These are phyloP conservation scores for Calvadosia cruxmelitensis DNA, from an alignment of 30 jellyfish, hydroid and myxozoan species.

Conservation along the genomic window DNA sequence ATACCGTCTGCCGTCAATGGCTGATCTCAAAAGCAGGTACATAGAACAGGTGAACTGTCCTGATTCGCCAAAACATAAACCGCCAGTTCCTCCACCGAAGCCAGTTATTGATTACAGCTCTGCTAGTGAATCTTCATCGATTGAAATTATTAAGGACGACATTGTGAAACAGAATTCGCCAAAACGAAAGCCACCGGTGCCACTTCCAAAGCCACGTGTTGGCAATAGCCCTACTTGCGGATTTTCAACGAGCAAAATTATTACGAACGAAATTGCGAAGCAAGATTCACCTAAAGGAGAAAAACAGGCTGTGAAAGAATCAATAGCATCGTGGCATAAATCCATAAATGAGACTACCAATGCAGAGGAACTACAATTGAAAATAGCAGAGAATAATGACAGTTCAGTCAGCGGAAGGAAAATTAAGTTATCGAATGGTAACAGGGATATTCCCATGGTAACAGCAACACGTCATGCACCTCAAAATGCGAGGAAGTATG, in stretches of 20 bases:
- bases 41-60: no score
- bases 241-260: no score
- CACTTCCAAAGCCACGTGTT: no score
- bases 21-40: no score
- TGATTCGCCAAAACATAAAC: no score
- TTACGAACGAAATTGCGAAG: background rate
- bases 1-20: no score
- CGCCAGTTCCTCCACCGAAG: background rate
- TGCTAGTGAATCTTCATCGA: background rate
- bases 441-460: background rate
- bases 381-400: background rate
- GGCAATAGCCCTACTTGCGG: background rate
- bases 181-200: no score
- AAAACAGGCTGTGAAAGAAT: background rate
- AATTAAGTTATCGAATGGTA: background rate
- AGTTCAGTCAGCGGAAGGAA: background rate
- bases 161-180: no score
- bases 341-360: no score
- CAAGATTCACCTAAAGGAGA: background rate
- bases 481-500: conserved; percentile 1
- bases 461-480: background rate
- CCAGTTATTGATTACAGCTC: background rate
- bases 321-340: no score
- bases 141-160: no score
- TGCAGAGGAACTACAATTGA: background rate